A percentile compares a stretch with the other conserved stretches of the same genome.
These are phyloP conservation scores for Cordilura impudica DNA, from an alignment of 2,888 invertebrate species.

Conservation along the genomic window DNA sequence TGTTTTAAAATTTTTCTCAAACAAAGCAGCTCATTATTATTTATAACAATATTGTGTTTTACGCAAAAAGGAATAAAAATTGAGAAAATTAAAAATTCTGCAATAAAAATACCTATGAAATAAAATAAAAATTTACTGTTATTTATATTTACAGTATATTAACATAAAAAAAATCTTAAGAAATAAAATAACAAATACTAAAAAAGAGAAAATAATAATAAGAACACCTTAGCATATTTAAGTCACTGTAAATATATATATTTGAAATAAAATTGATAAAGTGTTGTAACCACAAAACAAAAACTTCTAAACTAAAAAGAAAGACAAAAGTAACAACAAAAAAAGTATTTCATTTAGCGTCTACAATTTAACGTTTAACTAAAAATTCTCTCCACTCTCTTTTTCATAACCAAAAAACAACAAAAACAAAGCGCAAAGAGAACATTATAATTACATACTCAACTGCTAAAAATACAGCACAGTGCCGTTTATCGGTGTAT, in stretches of 20 bases:
- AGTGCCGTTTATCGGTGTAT: constrained; percentile 23
- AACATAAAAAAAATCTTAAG: not conserved
- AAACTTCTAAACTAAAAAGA: not conserved
- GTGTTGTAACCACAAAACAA: constrained; percentile 39
- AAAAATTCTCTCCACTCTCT: constrained; percentile 20
- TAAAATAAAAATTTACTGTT: constrained; percentile 40
- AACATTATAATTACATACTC: constrained; percentile 7
- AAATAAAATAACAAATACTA: not conserved
- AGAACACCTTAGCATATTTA: not conserved
- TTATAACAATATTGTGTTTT: not conserved
- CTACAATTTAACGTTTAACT: constrained; percentile 41
- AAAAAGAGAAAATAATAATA: not conserved
- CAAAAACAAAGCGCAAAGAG: not conserved
- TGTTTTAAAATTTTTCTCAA: constrained; percentile 1
- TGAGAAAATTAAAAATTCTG: not conserved
- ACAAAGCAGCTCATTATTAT: constrained; percentile 1
- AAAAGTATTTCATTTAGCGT: constrained; percentile 34
- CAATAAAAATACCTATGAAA: no score
- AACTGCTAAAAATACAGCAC: constrained; percentile 40
- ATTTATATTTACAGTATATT: constrained; percentile 35
- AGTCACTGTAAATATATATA: constrained; percentile 40
- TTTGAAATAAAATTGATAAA: constrained; percentile 51
- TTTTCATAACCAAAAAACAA: constrained; percentile 6
- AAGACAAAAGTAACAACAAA: constrained; percentile 29
- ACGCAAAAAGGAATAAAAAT: not conserved